phyloP scores from a whole-genome alignment of 2,797 vertebrate genomes.

The Spinibarbus caldwelli region DNA sequence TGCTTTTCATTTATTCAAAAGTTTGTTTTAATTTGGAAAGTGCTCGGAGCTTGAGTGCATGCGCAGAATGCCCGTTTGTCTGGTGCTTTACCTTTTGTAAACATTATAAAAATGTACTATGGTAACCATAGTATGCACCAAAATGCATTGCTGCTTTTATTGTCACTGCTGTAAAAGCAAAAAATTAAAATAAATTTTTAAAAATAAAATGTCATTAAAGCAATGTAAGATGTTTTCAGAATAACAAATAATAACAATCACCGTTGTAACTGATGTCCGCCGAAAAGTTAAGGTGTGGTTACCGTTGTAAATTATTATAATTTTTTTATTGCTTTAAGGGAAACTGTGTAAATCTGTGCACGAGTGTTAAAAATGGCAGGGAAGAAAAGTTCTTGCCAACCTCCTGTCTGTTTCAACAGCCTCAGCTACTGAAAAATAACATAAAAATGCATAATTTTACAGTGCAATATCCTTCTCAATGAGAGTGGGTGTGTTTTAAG shows the following conservation, averaged over 20 bases:
- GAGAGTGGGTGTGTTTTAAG: slow-evolving; percentile 31
- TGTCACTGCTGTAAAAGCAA: neutral
- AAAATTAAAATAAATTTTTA: too few species aligned
- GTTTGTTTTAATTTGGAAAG: slow-evolving; percentile 25
- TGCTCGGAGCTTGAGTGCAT: slow-evolving; percentile 33
- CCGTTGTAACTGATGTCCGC: too few species aligned
- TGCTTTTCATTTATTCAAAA: slow-evolving; percentile 48
- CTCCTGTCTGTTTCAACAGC: slow-evolving; percentile 29
- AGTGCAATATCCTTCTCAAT: neutral
- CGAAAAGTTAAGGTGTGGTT: neutral
- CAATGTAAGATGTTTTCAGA: neutral
- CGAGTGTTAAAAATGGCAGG: neutral
- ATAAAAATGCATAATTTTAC: neutral
- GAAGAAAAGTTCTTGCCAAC: neutral
- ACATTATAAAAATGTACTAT: neutral
- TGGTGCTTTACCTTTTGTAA: slow-evolving; percentile 19
- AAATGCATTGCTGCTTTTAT: neutral
- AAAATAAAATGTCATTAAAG: neutral
- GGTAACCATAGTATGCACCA: slow-evolving; percentile 4
- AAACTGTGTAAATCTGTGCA: neutral
- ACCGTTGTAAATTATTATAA: neutral
- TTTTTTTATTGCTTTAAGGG: neutral
- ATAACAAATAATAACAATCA: neutral
- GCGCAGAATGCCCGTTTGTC: slow-evolving; percentile 28
- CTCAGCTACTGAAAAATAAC: slow-evolving; percentile 25